Base-by-base conservation (phyloP, 2,888 invertebrate species). In the Patella pellucida region DNA sequence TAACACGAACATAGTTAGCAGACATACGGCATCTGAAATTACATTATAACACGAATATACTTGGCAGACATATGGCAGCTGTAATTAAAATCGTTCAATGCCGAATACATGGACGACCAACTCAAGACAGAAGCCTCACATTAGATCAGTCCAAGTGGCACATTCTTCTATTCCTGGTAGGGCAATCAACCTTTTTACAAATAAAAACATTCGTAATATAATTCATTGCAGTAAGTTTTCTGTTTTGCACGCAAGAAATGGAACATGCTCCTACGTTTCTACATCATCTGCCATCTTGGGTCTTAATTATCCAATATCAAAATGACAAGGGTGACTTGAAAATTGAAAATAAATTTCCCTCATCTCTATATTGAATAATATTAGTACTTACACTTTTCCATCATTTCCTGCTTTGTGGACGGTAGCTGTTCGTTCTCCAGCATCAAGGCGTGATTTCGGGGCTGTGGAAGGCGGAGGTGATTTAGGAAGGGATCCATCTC, bases 1-100 rank as follows among this genome's bases (percentile, higher is more conserved):
- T 92, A 0, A 97, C 88, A 52, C 93, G 91, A 19, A 97, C 93
- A 87, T 95, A 96, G 89, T 97, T 97, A 16, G 96, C 96, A 68
- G 84, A 81, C 56, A 89, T 70, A 0, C 67, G 71, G n/a, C 86
- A 68, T 19, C 89, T 89, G 81, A 27, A 83, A 84, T 72, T 75
- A 68, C 76, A 41, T 52, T 12, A 67, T 72, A 41, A 16, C 50
- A 69, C 68, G 51, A 4, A 23, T 76, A 68, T 75, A 52, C n/a
- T 73, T 2, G 51, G 23, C 5, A 62, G 19, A 69, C 31, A 52
- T 23, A 31, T 14, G 15, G 15, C 52, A 27, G 5, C 27, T 41
- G 16, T 3, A 56, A 67, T 67, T 27, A n/a, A 3, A 72, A 72
- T 15, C n/a, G n/a, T 11, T 27, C 52, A 5, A 62, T 16, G 9